Percentiles rank a stretch among this genome's conserved stretches.
Conservation (phyloP, 2,888 invertebrate genomes). For the Zeuzera pyrina region DNA sequence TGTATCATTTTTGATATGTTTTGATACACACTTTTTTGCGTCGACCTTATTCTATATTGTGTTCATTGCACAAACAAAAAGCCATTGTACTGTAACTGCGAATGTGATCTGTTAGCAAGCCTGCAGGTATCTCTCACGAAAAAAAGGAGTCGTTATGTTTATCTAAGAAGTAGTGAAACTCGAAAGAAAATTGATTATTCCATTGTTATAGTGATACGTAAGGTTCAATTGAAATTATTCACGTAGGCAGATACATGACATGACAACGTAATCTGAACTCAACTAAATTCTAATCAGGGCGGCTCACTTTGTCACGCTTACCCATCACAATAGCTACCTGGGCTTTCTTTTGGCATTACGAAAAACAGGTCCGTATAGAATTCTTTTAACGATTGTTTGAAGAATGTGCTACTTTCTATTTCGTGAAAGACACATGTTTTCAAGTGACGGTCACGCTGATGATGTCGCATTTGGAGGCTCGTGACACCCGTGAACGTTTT, state of each 20-base stretch:
- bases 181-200: constrained; percentile 28
- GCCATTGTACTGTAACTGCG: too few relatives aligned
- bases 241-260: constrained; percentile 3
- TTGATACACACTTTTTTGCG: too few relatives aligned
- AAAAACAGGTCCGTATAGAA: constrained; percentile 14
- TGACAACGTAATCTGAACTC: constrained; percentile 5
- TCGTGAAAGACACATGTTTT: constrained; percentile 20
- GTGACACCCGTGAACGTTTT: constrained; percentile 26
- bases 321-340: constrained; percentile 8
- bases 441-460: constrained; percentile 27
- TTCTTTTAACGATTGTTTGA: constrained; percentile 6
- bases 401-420: constrained; percentile 22
- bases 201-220: constrained; percentile 19
- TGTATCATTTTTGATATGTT: too few relatives aligned
- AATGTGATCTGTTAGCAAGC: too few relatives aligned
- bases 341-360: constrained; percentile 8
- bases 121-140: too few relatives aligned
- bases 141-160: too few relatives aligned
- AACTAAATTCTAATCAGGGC: constrained; percentile 6
- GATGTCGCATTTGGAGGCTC: constrained; percentile 23
- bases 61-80: too few relatives aligned
- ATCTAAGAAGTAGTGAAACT: constrained; percentile 37
- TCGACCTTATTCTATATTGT: too few relatives aligned
- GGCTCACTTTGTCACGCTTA: constrained; percentile 7
- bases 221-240: constrained; percentile 16